Evolutionary conservation across 2,113 vertebrate genomes (phyloP).

Genomic region (Pomatostomus ruficeps): DNA sequence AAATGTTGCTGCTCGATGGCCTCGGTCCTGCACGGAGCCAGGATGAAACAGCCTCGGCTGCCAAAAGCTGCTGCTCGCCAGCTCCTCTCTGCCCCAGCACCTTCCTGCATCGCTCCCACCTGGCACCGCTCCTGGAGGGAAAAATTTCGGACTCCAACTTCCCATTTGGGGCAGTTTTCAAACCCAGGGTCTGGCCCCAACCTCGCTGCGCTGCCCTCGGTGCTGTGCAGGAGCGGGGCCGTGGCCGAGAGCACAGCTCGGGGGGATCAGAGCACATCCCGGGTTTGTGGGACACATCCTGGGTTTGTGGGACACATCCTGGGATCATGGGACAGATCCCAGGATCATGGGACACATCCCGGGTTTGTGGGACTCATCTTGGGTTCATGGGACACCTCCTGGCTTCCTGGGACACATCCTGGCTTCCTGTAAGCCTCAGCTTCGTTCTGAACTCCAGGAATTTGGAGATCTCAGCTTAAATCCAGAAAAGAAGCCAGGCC

Average conservation of each 20-base stretch:
- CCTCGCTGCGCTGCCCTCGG: accelerated
- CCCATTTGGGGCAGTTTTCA: not conserved
- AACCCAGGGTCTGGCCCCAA: not conserved
- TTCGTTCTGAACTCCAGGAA: accelerated
- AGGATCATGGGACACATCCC: too few species aligned
- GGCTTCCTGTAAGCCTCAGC: not conserved
- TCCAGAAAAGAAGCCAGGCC: not conserved
- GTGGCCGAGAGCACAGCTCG: accelerated
- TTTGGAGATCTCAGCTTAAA: not conserved
- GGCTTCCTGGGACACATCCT: not conserved
- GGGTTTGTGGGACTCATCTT: accelerated
- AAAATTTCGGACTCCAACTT: not conserved
- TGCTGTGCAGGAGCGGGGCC: accelerated
- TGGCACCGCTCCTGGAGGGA: not conserved
- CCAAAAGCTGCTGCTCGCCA: not conserved
- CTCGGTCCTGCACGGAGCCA: not conserved
- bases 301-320: too few species aligned
- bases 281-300: too few species aligned
- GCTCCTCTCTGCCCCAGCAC: accelerated
- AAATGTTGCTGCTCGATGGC: not conserved
- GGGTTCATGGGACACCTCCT: too few species aligned
- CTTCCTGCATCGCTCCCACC: not conserved
- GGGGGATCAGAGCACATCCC: not conserved
- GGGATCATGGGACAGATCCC: too few species aligned
- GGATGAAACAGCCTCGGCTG: not conserved